Percentiles rank a stretch among this genome's conserved stretches.
These are phyloP conservation scores for Pseudomyrmex gracilis DNA, from an alignment of 1,140 invertebrate genomes.

Conservation along the genomic window DNA sequence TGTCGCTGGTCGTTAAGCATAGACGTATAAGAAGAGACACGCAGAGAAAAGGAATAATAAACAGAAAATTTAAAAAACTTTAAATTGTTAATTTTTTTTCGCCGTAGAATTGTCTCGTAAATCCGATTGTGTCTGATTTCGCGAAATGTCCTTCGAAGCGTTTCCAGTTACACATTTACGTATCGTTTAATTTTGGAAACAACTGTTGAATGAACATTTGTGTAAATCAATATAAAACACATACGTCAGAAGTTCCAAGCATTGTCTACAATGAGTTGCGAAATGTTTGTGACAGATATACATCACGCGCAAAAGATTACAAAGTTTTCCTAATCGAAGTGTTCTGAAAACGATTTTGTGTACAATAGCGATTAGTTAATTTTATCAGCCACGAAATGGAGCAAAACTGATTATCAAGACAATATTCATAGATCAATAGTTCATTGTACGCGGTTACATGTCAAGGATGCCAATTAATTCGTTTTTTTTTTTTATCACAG, in stretches of 20 bases:
- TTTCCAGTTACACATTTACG: neutral
- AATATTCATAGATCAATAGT: slow-evolving; percentile 18
- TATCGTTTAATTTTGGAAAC: neutral
- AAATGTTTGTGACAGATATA: neutral
- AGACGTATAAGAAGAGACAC: neutral
- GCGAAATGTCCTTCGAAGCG: neutral
- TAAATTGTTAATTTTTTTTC: neutral
- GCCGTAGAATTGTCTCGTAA: no score
- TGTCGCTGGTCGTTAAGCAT: neutral
- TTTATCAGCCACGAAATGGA: neutral
- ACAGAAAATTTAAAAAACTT: neutral
- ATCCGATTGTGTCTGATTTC: no score
- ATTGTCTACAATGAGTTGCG: no score
- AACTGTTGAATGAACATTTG: slow-evolving; percentile 13
- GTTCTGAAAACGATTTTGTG: neutral
- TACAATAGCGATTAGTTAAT: neutral
- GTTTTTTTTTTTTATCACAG: no score
- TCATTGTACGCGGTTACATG: slow-evolving; percentile 33
- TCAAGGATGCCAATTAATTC: slow-evolving; percentile 34
- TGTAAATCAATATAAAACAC: slow-evolving; percentile 21
- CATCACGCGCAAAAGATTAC: neutral
- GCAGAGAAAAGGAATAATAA: neutral
- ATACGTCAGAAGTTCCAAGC: neutral
- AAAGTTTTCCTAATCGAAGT: neutral
- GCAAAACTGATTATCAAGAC: neutral